phyloP scores from a whole-genome alignment of 2,797 vertebrate genomes.

The Pipistrellus nathusii region DNA sequence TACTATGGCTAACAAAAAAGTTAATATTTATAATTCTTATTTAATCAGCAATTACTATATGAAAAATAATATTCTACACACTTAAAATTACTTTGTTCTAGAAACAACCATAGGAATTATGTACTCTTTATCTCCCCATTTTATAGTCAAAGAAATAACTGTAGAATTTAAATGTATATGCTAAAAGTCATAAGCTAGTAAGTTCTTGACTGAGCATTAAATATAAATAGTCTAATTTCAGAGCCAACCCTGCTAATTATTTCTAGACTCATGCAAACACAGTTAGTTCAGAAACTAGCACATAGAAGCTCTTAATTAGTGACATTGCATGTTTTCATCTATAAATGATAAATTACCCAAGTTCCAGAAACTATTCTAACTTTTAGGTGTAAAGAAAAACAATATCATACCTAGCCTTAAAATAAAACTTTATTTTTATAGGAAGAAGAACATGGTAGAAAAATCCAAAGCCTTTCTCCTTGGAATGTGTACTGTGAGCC shows the following conservation, averaged over 20 bases:
- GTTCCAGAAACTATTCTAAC: neutral
- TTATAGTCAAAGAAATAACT: slow-evolving; percentile 5
- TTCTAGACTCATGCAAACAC: neutral
- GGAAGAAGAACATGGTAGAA: neutral
- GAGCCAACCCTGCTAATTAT: neutral
- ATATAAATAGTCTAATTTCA: neutral
- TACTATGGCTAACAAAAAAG: neutral
- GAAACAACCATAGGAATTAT: neutral
- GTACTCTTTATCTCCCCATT: neutral
- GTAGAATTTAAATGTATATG: neutral
- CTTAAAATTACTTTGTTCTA: neutral
- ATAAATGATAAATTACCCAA: neutral
- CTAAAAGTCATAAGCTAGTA: neutral
- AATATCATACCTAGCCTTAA: neutral
- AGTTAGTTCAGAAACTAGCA: neutral
- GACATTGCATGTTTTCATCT: neutral
- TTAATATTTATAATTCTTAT: neutral
- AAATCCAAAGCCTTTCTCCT: neutral
- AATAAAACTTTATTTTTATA: neutral
- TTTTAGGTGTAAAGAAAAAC: slow-evolving; percentile 40
- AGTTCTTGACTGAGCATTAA: neutral
- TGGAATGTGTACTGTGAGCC: neutral
- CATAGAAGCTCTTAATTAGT: neutral
- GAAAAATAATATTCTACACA: neutral
- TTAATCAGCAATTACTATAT: neutral